phyloP scores from a whole-genome alignment of 2,113 vertebrate species.

The Sciurus niger region DNA sequence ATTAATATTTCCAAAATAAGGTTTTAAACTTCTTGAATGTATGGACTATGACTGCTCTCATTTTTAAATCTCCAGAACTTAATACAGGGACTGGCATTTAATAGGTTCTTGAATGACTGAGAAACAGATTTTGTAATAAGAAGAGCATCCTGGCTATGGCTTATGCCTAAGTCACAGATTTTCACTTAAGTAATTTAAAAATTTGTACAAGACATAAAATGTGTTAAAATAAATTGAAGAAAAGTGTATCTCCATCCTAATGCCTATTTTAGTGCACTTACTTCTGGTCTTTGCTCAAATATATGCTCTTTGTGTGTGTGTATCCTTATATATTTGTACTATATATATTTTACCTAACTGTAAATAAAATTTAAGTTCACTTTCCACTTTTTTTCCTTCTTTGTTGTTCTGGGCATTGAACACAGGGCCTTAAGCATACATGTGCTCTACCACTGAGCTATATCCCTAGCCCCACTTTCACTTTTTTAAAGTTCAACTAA shows the following conservation, averaged over 20 bases:
- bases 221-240: constrained; percentile 48
- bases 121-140: constrained; percentile 31
- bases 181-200: constrained; percentile 27
- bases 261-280: neutral
- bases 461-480: neutral
- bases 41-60: neutral
- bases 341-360: neutral
- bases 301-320: neutral
- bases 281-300: constrained; percentile 34
- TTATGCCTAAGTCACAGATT: constrained; percentile 9
- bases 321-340: neutral
- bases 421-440: neutral
- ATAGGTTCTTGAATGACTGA: neutral
- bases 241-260: neutral
- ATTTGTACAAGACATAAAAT: neutral
- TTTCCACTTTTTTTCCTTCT: neutral
- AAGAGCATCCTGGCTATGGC: neutral
- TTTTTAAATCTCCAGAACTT: neutral
- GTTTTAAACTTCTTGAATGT: neutral
- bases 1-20: neutral
- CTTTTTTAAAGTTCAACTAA: neutral
- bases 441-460: neutral
- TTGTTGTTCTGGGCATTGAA: neutral
- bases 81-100: constrained; percentile 13
- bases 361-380: constrained; percentile 26